phyloP scores from a whole-genome alignment of 2,113 vertebrate species.

The Calyptommatus sinebrachiatus region DNA sequence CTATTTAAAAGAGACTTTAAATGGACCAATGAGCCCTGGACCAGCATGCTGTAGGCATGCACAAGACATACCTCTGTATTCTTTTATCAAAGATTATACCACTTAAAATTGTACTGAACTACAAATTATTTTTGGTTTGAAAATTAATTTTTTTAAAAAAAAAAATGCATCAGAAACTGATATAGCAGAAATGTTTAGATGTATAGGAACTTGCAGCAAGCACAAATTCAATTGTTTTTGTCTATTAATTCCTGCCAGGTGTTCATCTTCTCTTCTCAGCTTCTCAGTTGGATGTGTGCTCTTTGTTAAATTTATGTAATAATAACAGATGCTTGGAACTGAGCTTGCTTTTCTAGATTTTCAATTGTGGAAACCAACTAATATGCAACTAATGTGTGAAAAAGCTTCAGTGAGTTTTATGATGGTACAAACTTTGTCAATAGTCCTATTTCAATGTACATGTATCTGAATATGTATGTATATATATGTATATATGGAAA shows the following conservation, averaged over 20 bases:
- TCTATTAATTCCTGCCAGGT: conserved; percentile 27
- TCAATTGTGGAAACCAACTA: conserved; percentile 38
- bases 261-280: conserved; percentile 64
- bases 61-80: too few species aligned
- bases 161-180: not conserved
- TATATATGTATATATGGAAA: conserved; percentile 17
- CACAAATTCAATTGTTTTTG: not conserved
- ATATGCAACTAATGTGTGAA: conserved; percentile 51
- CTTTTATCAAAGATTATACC: too few species aligned
- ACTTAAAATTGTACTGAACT: too few species aligned
- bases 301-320: conserved; percentile 45
- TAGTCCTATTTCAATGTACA: conserved; percentile 39
- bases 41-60: too few species aligned
- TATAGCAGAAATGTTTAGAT: not conserved
- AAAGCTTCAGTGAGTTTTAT: conserved; percentile 33
- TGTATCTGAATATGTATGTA: conserved; percentile 13
- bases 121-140: too few species aligned
- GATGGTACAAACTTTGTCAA: conserved; percentile 34
- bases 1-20: too few species aligned
- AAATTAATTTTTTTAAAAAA: too few species aligned
- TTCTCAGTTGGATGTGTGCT: conserved; percentile 30
- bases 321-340: not conserved
- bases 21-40: too few species aligned
- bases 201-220: not conserved
- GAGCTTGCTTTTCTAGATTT: conserved; percentile 16